phyloP scores from a whole-genome alignment of 1,140 invertebrate species.

The Drosophila willistoni region DNA sequence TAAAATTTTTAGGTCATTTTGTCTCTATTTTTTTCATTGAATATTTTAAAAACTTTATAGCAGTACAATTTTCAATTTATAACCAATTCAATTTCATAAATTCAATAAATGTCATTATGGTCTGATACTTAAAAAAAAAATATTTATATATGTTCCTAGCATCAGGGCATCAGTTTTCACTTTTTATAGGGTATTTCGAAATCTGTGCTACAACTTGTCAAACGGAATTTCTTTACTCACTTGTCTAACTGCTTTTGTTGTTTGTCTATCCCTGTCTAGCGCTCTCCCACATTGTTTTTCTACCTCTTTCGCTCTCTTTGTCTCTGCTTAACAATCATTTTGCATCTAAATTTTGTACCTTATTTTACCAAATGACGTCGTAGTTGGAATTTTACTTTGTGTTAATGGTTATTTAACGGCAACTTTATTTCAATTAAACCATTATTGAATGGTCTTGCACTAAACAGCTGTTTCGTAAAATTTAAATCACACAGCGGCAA shows the following conservation, averaged over 20 bases:
- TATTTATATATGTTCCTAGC: too few species aligned
- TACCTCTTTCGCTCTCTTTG: constrained; percentile 17
- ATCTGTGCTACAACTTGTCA: background rate
- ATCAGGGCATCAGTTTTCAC: background rate
- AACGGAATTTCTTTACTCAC: constrained; percentile 18
- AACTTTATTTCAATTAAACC: background rate
- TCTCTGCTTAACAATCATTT: constrained; percentile 40
- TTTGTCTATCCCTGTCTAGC: background rate
- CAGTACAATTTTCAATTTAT: too few species aligned
- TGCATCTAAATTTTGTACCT: constrained; percentile 47
- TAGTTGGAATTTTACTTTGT: constrained; percentile 39
- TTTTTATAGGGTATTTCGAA: background rate
- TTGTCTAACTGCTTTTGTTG: background rate
- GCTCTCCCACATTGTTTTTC: background rate
- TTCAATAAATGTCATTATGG: too few species aligned
- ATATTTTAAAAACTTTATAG: too few species aligned
- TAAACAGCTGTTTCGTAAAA: background rate
- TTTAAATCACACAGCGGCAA: background rate
- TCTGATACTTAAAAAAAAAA: too few species aligned
- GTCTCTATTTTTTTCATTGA: too few species aligned
- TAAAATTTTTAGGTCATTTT: too few species aligned
- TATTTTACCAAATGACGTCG: constrained; percentile 48
- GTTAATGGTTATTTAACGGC: constrained; percentile 3
- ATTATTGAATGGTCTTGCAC: background rate
- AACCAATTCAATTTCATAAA: too few species aligned